A percentile compares a stretch with the other conserved stretches of the same genome.
Conservation (phyloP, 2,888 invertebrate genomes). For the Zygothrica quintamaculata region DNA sequence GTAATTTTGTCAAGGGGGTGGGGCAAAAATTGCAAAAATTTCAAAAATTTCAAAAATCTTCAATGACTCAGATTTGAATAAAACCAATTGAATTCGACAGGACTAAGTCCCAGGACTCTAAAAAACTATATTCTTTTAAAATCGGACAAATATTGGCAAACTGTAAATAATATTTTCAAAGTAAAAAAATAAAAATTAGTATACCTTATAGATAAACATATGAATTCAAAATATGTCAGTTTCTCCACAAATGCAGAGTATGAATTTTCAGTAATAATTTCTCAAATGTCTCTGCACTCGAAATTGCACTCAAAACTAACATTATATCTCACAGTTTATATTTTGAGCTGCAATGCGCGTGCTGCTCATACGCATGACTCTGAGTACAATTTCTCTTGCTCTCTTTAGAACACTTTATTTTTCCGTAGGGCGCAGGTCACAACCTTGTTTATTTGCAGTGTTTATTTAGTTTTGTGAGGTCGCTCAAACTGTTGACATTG, state of each 20-base stretch:
- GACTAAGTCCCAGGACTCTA: too few relatives aligned
- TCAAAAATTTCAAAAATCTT: too few relatives aligned
- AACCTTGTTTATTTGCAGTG: slow-evolving; percentile 34
- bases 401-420: slow-evolving; percentile 29
- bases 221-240: too few relatives aligned
- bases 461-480: slow-evolving; percentile 22
- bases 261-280: slow-evolving; percentile 75
- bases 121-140: too few relatives aligned
- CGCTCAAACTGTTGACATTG: slow-evolving; percentile 48
- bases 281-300: slow-evolving; percentile 54
- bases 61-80: too few relatives aligned
- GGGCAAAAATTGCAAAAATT: too few relatives aligned
- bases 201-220: too few relatives aligned
- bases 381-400: slow-evolving; percentile 2
- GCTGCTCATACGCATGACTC: slow-evolving; percentile 15
- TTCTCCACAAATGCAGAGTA: slow-evolving; percentile 58
- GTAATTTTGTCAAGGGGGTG: too few relatives aligned
- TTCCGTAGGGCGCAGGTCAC: slow-evolving; percentile 16
- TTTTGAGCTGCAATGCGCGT: slow-evolving; percentile 47
- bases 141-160: too few relatives aligned
- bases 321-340: slow-evolving; percentile 11
- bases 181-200: too few relatives aligned
- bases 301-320: slow-evolving; percentile 44
- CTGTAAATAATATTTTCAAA: too few relatives aligned
- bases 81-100: too few relatives aligned